Conservation (phyloP, 1,140 invertebrate genomes). For the Drosophila kikkawai region DNA sequence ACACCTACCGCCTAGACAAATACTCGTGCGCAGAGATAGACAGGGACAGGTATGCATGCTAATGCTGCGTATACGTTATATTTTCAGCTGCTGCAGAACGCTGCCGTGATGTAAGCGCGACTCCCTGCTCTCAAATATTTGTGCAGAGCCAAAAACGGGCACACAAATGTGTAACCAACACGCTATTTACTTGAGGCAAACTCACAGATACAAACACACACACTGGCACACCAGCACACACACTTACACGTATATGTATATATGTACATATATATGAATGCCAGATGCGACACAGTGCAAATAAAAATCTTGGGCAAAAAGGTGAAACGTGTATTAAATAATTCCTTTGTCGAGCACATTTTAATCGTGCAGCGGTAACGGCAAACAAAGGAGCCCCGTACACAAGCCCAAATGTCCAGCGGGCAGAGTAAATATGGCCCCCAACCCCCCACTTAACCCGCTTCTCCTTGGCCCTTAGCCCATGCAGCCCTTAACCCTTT, state of each 20-base stretch:
- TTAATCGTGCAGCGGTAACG: conserved; percentile 80
- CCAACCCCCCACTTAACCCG: conserved; percentile 15
- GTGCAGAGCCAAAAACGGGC: conserved; percentile 73
- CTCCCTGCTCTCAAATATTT: conserved; percentile 73
- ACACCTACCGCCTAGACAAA: conserved; percentile 15
- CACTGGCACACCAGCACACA: conserved; percentile 1
- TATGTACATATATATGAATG: conserved; percentile 13
- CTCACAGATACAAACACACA: conserved; percentile 27
- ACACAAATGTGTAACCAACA: conserved; percentile 83
- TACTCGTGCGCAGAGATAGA: conserved; percentile 15
- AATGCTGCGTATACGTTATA: conserved; percentile 79
- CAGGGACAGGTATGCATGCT: conserved; percentile 73
- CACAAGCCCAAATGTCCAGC: conserved; percentile 64
- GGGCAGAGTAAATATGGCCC: conserved; percentile 64
- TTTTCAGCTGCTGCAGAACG: conserved; percentile 74
- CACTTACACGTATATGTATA: not conserved
- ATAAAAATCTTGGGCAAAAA: conserved; percentile 80
- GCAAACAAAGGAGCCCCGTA: conserved; percentile 61
- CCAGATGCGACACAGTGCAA: conserved; percentile 70
- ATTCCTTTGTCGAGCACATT: conserved; percentile 83
- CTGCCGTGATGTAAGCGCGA: conserved; percentile 62
- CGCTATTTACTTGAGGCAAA: conserved; percentile 79
- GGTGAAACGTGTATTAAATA: conserved; percentile 84
- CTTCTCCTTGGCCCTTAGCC: conserved; percentile 1
- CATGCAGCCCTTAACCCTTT: conserved; percentile 37